These are phyloP conservation scores for Junco hyemalis DNA, from an alignment of 2,113 vertebrate genomes.

Conservation along the genomic window DNA sequence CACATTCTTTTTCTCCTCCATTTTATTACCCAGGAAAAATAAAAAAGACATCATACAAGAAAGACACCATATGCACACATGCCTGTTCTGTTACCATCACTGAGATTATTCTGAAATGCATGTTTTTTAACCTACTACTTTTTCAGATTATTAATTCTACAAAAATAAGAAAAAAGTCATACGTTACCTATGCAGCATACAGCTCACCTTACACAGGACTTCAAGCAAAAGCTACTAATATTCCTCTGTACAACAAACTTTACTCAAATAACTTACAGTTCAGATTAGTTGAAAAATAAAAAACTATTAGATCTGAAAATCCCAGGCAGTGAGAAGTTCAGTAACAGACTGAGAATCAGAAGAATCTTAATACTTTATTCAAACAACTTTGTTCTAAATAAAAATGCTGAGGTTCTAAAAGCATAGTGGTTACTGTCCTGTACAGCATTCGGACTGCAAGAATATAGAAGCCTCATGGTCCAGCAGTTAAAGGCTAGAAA, in stretches of 20 bases:
- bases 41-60: background rate
- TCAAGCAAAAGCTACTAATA: background rate
- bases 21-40: background rate
- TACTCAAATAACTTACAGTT: background rate
- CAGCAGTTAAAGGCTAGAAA: background rate
- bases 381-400: background rate
- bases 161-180: background rate
- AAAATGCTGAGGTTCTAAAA: background rate
- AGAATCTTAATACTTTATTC: background rate
- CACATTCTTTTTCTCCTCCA: background rate
- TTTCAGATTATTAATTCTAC: background rate
- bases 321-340: background rate
- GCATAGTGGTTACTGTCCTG: background rate
- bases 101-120: background rate
- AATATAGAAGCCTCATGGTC: background rate
- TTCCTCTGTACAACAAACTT: background rate
- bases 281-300: background rate
- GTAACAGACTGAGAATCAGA: background rate
- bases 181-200: background rate
- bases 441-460: background rate
- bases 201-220: background rate
- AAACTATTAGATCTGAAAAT: background rate
- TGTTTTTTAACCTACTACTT: background rate
- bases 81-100: background rate
- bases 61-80: rapidly evolving